Percentiles rank a stretch among this genome's conserved stretches.
These are phyloP conservation scores for Enteromius thamalakanensis DNA, from an alignment of 2,797 vertebrate species.

Conservation along the genomic window DNA sequence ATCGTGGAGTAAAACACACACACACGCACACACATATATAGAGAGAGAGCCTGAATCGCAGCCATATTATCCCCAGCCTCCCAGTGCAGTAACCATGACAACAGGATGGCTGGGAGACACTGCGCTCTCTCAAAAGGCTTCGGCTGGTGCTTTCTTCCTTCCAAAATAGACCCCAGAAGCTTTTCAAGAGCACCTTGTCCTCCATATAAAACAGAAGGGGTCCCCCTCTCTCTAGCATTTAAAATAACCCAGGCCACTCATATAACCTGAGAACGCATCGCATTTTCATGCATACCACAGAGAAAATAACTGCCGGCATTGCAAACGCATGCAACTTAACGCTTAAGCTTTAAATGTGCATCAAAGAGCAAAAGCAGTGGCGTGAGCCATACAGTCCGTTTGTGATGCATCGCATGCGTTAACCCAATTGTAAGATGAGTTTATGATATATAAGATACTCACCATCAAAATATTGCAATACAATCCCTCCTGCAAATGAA, in stretches of 20 bases:
- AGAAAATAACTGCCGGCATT: slow-evolving; percentile 51
- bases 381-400: neutral
- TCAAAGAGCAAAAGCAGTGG: slow-evolving; percentile 44
- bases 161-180: slow-evolving; percentile 75
- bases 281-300: slow-evolving; percentile 48
- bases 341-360: neutral
- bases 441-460: slow-evolving; percentile 60
- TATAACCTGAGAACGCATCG: slow-evolving; percentile 39
- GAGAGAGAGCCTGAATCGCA: slow-evolving; percentile 64
- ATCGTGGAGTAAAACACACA: slow-evolving; percentile 53
- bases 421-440: neutral
- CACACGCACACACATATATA: slow-evolving; percentile 39
- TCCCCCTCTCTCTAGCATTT: slow-evolving; percentile 57
- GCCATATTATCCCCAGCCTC: slow-evolving; percentile 90
- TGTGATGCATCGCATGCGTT: neutral
- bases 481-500: slow-evolving; percentile 53
- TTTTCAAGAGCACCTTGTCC: slow-evolving; percentile 73
- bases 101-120: slow-evolving; percentile 93
- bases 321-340: slow-evolving; percentile 33
- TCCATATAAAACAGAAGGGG: slow-evolving; percentile 65
- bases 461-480: slow-evolving; percentile 67
- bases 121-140: slow-evolving; percentile 55
- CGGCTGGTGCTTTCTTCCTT: slow-evolving; percentile 76
- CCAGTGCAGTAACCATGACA: slow-evolving; percentile 97
- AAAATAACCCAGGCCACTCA: slow-evolving; percentile 26